These are phyloP conservation scores for Perca flavescens DNA, from an alignment of 2,113 vertebrate genomes.

Conservation along the genomic window DNA sequence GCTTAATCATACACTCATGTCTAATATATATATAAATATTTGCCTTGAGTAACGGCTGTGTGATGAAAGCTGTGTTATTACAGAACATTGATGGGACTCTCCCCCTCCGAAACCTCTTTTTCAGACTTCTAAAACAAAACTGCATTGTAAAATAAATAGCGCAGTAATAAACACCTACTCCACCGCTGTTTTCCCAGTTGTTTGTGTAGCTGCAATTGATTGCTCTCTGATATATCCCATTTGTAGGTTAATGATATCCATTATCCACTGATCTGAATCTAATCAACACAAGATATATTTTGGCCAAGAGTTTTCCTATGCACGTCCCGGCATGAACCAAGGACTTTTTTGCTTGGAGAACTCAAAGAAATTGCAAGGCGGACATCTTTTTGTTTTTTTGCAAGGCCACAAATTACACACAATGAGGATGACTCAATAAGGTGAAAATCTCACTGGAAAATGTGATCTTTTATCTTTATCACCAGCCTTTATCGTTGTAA, in stretches of 20 bases:
- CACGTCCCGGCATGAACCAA: constrained; percentile 36
- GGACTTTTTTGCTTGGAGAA: constrained; percentile 8
- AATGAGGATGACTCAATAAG: constrained; percentile 27
- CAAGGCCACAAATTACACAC: constrained; percentile 5
- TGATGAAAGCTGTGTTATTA: constrained; percentile 46
- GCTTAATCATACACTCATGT: constrained; percentile 63
- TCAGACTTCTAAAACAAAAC: constrained; percentile 57
- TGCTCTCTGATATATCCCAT: constrained; percentile 45
- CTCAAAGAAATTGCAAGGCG: neutral
- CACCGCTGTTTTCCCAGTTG: constrained; percentile 22
- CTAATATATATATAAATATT: too few relatives aligned
- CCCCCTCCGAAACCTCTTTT: constrained; percentile 26
- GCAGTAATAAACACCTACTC: constrained; percentile 63
- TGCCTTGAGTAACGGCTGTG: constrained; percentile 27
- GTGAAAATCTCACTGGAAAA: constrained; percentile 53
- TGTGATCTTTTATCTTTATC: constrained; percentile 60
- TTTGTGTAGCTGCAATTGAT: constrained; percentile 68
- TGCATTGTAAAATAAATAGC: constrained; percentile 58
- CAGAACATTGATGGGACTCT: constrained; percentile 35
- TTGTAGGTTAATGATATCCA: constrained; percentile 57
- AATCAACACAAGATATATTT: constrained; percentile 46
- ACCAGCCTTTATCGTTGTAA: constrained; percentile 44
- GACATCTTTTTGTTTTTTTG: neutral
- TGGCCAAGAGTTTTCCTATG: constrained; percentile 1
- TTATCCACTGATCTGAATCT: constrained; percentile 59